Base-by-base conservation (phyloP, 2,888 invertebrate genomes). In the Helobdella robusta region DNA sequence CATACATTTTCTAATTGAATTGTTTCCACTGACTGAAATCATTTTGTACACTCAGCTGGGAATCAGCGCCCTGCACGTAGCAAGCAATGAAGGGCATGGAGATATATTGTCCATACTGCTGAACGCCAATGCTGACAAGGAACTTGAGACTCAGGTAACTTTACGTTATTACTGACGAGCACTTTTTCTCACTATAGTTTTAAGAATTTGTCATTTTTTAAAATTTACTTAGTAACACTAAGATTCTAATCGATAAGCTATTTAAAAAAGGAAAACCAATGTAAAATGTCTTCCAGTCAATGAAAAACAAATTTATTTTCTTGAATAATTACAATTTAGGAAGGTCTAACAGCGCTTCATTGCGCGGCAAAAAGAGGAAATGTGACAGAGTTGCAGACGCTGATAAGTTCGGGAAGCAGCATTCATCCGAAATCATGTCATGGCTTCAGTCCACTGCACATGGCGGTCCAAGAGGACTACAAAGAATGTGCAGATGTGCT, bases 1-100 rank as follows among this genome's bases (percentile, higher is more conserved):
- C n/a, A n/a, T n/a, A n/a, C n/a, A n/a, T n/a, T n/a, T n/a, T n/a
- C n/a, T n/a, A n/a, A n/a, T n/a, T n/a, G n/a, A n/a, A n/a, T n/a
- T n/a, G n/a, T n/a, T n/a, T n/a, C n/a, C n/a, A n/a, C n/a, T n/a
- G n/a, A n/a, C n/a, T n/a, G n/a, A n/a, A n/a, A n/a, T n/a, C n/a
- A n/a, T n/a, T n/a, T n/a, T n/a, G n/a, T n/a, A n/a, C n/a, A n/a
- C n/a, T n/a, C n/a, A n/a, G n/a, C n/a, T n/a, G n/a, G 56, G 56
- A 8, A 56, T 56, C 28, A 56, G 30, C n/a, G 56, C 56, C 28
- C 56, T 56, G 28, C 56, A 56, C 18, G 56, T 56, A n/a, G 56
- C 56, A 1, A 30, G 56, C 56, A 56, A 25, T 56, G 30, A 56
- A n/a, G 56, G 28, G n/a, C 28, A 32, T 8, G 32, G 32, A n/a